Percentiles rank a stretch among this genome's conserved stretches.
Conservation (phyloP, 2,888 invertebrate genomes). For the Perithous albicinctus region DNA sequence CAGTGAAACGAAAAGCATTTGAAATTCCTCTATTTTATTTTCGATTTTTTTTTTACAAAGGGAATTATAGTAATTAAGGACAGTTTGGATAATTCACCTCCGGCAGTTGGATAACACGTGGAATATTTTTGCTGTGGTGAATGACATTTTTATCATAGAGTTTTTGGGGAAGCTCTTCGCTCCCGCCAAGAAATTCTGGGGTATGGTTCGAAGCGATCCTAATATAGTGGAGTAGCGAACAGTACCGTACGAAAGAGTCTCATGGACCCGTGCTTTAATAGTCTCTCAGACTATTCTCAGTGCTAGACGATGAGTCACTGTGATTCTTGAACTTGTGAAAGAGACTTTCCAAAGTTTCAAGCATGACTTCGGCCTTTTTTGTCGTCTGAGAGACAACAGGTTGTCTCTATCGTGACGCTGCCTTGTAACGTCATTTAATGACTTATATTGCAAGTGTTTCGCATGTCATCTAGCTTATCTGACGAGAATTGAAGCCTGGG, state of each 20-base stretch:
- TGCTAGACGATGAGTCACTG: conserved; percentile 62
- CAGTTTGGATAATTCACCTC: no score
- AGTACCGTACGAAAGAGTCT: conserved; percentile 25
- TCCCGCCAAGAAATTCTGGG: conserved; percentile 32
- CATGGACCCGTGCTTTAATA: not conserved
- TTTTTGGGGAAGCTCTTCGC: not conserved
- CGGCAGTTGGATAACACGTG: not conserved
- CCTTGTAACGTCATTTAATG: not conserved
- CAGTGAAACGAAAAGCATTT: not conserved
- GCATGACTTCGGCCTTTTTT: not conserved
- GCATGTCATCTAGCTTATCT: conserved; percentile 8
- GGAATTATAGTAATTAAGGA: no score
- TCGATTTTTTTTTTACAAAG: not conserved
- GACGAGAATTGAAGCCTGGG: not conserved
- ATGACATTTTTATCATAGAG: not conserved
- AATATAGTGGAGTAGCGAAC: conserved; percentile 36
- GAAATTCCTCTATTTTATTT: not conserved
- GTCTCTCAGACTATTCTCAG: conserved; percentile 25
- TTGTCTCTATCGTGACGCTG: not conserved
- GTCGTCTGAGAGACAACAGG: not conserved
- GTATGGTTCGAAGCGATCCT: conserved; percentile 16
- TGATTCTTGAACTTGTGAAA: conserved; percentile 53
- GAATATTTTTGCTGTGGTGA: not conserved
- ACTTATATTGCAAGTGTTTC: not conserved
- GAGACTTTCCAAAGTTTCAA: not conserved